Conservation (phyloP, 2,113 vertebrate genomes). For the Hydrolagus affinis region DNA sequence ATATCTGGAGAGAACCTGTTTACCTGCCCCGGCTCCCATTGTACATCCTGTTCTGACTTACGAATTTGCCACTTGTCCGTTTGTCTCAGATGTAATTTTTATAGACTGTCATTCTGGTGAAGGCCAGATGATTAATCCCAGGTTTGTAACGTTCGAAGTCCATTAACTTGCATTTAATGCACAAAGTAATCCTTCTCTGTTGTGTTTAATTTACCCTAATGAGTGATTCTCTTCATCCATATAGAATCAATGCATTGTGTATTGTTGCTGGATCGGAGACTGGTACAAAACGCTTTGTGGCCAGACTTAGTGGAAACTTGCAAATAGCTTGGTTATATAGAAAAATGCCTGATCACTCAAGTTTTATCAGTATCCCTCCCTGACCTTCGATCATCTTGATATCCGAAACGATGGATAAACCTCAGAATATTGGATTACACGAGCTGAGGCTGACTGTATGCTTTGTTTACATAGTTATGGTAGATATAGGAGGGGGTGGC, state of each 20-base stretch:
- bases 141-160: not conserved
- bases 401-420: too few species aligned
- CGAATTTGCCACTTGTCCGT: not conserved
- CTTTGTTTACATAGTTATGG: too few species aligned
- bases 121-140: not conserved
- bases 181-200: not conserved
- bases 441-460: too few species aligned
- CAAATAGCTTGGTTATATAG: not conserved
- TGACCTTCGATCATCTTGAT: too few species aligned
- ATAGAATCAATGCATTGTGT: not conserved
- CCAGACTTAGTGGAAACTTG: not conserved
- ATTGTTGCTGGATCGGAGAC: not conserved
- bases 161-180: not conserved
- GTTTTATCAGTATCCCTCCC: too few species aligned
- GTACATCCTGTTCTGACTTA: not conserved
- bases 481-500: too few species aligned
- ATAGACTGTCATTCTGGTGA: not conserved
- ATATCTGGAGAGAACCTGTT: not conserved
- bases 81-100: not conserved
- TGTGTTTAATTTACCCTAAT: not conserved
- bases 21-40: not conserved
- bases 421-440: too few species aligned
- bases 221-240: not conserved
- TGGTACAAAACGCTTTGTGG: not conserved
- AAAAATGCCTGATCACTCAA: not conserved